Evolutionary conservation across 2,797 vertebrate species (phyloP).

Genomic region (Artibeus lituratus): DNA sequence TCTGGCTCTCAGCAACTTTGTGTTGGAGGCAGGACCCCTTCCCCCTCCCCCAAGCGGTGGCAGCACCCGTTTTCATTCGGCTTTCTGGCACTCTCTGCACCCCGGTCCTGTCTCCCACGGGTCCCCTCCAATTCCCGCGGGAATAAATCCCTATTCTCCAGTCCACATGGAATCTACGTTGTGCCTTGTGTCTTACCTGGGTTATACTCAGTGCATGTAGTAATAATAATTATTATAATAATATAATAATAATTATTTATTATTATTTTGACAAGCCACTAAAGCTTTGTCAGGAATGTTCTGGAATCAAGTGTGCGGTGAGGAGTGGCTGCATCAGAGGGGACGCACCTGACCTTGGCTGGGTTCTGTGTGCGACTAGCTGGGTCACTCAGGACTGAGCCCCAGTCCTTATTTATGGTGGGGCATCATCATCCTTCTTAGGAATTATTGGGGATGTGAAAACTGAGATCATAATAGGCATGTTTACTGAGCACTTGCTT

Average conservation of each 20-base stretch:
- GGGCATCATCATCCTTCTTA: neutral
- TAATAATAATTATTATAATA: no score
- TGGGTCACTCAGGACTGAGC: neutral
- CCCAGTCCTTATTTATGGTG: neutral
- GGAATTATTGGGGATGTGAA: neutral
- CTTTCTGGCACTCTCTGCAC: neutral
- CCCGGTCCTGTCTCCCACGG: fast-evolving
- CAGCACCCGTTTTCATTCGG: neutral
- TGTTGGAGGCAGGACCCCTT: neutral
- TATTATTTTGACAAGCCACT: neutral
- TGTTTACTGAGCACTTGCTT: neutral
- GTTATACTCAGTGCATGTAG: neutral
- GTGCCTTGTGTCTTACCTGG: neutral
- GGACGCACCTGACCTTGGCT: neutral
- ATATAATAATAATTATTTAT: no score
- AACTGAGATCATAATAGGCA: neutral
- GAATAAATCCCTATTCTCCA: neutral
- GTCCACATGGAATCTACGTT: neutral
- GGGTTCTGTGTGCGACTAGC: neutral
- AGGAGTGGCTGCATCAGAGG: neutral
- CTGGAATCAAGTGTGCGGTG: neutral
- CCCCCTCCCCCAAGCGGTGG: neutral
- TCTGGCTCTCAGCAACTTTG: neutral
- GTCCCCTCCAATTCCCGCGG: neutral
- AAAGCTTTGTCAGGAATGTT: neutral